Evolutionary conservation across 2,797 vertebrate genomes (phyloP).

Genomic region (Manis crassicaudata): DNA sequence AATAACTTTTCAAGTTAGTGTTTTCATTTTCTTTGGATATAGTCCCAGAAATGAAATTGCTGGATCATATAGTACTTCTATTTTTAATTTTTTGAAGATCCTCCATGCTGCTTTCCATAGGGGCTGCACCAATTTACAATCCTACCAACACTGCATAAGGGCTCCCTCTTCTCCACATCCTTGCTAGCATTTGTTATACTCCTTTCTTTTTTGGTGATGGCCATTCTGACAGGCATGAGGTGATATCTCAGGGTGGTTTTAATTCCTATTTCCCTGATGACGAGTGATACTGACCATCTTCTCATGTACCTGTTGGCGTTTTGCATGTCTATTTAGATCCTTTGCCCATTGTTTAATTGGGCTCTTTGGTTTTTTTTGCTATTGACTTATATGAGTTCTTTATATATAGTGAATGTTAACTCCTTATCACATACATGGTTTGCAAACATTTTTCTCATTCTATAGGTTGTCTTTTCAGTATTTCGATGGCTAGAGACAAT

Average conservation of each 20-base stretch:
- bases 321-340: background rate
- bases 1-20: background rate
- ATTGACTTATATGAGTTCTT: background rate
- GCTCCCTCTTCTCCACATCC: background rate
- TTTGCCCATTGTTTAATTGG: background rate
- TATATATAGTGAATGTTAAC: background rate
- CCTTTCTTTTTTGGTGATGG: background rate
- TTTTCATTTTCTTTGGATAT: background rate
- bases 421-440: background rate
- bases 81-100: background rate
- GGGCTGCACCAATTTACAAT: background rate
- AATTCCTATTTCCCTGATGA: background rate
- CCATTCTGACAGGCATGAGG: background rate
- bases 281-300: background rate
- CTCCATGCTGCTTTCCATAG: background rate
- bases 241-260: background rate
- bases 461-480: background rate
- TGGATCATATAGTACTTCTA: background rate
- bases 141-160: background rate
- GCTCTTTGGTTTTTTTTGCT: background rate
- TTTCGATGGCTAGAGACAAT: background rate
- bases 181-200: no score
- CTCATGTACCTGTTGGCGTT: background rate
- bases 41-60: background rate
- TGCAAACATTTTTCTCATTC: background rate